These are phyloP conservation scores for Notamacropus eugenii DNA, from an alignment of 2,797 vertebrate species.

Conservation along the genomic window DNA sequence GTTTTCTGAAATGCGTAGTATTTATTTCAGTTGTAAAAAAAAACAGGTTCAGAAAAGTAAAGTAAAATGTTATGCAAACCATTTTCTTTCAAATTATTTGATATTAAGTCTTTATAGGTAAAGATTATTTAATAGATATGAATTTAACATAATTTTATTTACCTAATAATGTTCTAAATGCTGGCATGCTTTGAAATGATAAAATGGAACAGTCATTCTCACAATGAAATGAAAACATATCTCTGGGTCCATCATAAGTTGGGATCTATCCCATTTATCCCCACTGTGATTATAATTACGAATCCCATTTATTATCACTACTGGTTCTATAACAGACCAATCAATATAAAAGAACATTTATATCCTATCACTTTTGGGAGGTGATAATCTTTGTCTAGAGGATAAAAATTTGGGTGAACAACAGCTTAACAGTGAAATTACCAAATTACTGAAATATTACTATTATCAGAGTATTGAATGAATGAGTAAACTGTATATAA, in stretches of 20 bases:
- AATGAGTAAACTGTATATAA: not conserved
- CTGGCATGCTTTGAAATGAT: slow-evolving; percentile 16
- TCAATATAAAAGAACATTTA: not conserved
- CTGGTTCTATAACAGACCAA: not conserved
- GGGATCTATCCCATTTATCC: not conserved
- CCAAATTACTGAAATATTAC: not conserved
- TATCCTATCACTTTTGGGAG: not conserved
- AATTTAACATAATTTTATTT: slow-evolving; percentile 11
- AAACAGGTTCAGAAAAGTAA: not conserved
- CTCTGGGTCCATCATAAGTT: not conserved
- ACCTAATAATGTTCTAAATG: slow-evolving; percentile 29
- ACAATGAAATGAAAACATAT: not conserved
- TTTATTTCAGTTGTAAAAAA: not conserved
- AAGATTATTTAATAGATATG: not conserved
- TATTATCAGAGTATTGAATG: not conserved
- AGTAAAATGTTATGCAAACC: not conserved
- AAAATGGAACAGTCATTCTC: not conserved
- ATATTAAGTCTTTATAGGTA: not conserved
- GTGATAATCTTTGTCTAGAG: not conserved
- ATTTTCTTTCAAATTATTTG: not conserved
- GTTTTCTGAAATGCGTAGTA: slow-evolving; percentile 1
- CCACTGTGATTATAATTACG: not conserved
- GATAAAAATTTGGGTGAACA: not conserved
- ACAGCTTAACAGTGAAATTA: not conserved
- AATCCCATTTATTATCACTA: not conserved